A percentile compares a stretch with the other conserved stretches of the same genome.
phyloP scores from a whole-genome alignment of 2,888 invertebrate species.

The Steromphala cineraria region DNA sequence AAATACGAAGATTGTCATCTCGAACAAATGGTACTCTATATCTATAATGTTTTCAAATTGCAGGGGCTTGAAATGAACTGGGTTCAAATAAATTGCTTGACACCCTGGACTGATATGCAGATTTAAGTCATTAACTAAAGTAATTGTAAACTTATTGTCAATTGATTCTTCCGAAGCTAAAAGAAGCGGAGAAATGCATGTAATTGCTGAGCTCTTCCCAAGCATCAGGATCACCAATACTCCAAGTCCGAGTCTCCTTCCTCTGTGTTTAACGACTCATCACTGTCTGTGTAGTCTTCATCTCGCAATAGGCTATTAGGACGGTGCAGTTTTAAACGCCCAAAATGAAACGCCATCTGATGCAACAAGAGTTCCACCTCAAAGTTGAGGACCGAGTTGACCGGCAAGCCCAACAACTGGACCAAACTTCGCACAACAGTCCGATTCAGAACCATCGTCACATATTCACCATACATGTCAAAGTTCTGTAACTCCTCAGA shows the following conservation, averaged over 20 bases:
- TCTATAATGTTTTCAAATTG: no score
- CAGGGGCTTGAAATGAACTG: no score
- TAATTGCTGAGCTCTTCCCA: no score
- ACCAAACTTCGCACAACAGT: conserved; percentile 57
- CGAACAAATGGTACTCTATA: no score
- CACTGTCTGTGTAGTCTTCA: conserved; percentile 47
- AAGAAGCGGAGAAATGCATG: no score
- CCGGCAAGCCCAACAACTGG: conserved; percentile 47
- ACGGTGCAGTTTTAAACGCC: conserved; percentile 49
- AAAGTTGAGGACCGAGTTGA: conserved; percentile 55
- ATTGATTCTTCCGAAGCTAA: no score
- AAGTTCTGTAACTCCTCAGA: conserved; percentile 44
- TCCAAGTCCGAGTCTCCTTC: conserved; percentile 70
- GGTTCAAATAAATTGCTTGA: no score
- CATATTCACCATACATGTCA: conserved; percentile 59
- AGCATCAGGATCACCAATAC: conserved; percentile 58
- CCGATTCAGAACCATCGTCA: conserved; percentile 55
- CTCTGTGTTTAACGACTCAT: conserved; percentile 49
- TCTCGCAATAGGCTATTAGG: conserved; percentile 54
- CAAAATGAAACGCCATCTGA: conserved; percentile 50
- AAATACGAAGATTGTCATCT: no score
- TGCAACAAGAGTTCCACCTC: conserved; percentile 63
- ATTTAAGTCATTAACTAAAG: no score
- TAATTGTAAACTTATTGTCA: no score
- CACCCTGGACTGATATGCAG: no score